Base-by-base conservation (phyloP, 2,113 vertebrate species). In the Aramus guarauna region DNA sequence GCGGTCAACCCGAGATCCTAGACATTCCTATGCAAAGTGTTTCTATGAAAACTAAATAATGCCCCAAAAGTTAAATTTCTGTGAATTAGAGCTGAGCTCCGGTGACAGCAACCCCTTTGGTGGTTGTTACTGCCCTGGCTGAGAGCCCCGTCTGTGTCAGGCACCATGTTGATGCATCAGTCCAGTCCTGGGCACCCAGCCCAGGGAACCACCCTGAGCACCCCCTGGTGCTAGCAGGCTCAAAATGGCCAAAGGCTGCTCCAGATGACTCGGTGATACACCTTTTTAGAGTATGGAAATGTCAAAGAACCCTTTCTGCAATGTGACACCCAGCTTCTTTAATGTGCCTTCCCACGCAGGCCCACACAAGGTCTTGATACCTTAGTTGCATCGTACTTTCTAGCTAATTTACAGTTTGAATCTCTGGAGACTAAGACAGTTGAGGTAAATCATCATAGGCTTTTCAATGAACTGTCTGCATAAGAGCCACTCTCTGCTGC, bases 101-200 rank as follows among this genome's bases (percentile, higher is more conserved):
- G 24, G 19, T 26, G 48, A 29, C 13, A 88, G 4, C 67, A 82
- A 34, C 17, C 19, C 7, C 2, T 20, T 50, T 30, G 27, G 15
- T 2, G 3, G 9, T 27, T 55, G 32, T 52, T 58, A 45, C 50
- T 13, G 34, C 11, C 50, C 0, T 0, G 26, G 12, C 43, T 81
- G 32, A 80, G 27, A 29, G 17, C 27, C 13, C 9, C 2, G 1
- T 12, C 13, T 32, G 5, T 15, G 24, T 45, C 8, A 52, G 9
- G 4, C 24, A 72, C 32, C 23, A 50, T 67, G 30, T 9, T 62
- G 45, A 60, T 41, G 18, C 55, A 53, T 58, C 60, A 64, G 50
- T 9, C 29, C 22, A 20, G 17, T 13, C 53, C n/a, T 1, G 6
- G 34, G 67, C 0, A 3, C 11, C 6, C 41, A 80, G 21, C 5